Base-by-base conservation (phyloP, 2,113 vertebrate genomes). In the Eulacestoma nigropectus region DNA sequence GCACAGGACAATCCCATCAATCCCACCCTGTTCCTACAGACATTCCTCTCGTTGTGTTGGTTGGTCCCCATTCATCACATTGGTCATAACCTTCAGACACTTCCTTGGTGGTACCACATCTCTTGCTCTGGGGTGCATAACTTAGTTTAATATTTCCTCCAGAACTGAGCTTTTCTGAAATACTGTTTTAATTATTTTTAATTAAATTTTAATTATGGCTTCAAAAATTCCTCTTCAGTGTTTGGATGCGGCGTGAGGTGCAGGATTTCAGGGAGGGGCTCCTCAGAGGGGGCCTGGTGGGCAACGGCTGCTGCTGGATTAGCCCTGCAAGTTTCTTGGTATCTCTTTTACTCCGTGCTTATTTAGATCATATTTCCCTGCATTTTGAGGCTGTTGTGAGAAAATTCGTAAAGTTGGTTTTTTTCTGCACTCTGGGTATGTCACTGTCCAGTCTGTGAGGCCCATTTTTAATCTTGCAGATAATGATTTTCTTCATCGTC, bases 31-130 rank as follows among this genome's bases (percentile, higher is more conserved):
- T 26, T 18, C 63, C 63, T 20, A 3, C 67, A 73, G 20, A 3
- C 14, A 1, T 16, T 49, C 22, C 39, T 57, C 41, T 47, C 18
- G 0, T 2, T 3, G 23, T 11, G 14, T 4, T 64, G 18, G 2
- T 16, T 35, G 42, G 5, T 68, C 32, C 46, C 44, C 20, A 0
- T 47, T 25, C 49, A 6, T 60, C 33, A 8, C 15, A 1, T 25
- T 9, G 1, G 5, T 27, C 7, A 3, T 6, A 30, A 3, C 78
- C 29, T 52, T 39, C 37, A 23, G 22, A 13, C 11, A 12, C 5
- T 27, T 35, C 9, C 47, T 0, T n/a, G 29, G 8, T 17, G 32
- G 8, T 16, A 2, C 22, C n/a, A 13, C 27, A 3, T 12, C 83
- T 72, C 46, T 10, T 41, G 53, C 60, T 60, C 67, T 64, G 30